Evolutionary conservation across 2,888 invertebrate genomes (phyloP).

Genomic region (Pheosia gnoma): DNA sequence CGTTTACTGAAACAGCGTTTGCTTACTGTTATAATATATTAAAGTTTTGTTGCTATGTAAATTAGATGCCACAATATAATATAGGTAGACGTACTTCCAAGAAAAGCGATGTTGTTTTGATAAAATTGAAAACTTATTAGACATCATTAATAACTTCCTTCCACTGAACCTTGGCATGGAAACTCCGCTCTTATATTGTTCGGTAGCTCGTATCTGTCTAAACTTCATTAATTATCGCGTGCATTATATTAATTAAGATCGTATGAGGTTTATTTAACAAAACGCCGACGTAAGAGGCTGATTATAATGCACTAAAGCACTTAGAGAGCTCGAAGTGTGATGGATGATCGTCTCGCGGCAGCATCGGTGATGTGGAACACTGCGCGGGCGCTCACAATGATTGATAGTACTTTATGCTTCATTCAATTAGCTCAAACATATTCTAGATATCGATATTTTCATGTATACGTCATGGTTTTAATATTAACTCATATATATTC

Average conservation of each 20-base stretch:
- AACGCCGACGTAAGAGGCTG: constrained; percentile 42
- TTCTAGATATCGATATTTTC: constrained; percentile 34
- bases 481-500: neutral
- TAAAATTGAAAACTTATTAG: constrained; percentile 1
- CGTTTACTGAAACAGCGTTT: neutral
- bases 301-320: constrained; percentile 67
- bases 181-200: neutral
- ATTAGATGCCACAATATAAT: no score
- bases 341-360: constrained; percentile 63
- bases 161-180: neutral
- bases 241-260: constrained; percentile 12
- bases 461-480: neutral
- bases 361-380: constrained; percentile 61
- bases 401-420: constrained; percentile 70
- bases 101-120: neutral
- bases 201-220: neutral
- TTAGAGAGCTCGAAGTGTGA: constrained; percentile 78
- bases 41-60: no score
- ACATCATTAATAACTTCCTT: constrained; percentile 1
- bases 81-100: no score
- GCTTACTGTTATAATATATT: no score
- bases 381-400: constrained; percentile 62
- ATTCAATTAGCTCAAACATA: constrained; percentile 58
- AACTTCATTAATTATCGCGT: constrained; percentile 10
- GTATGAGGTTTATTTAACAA: constrained; percentile 32